phyloP scores from a whole-genome alignment of 2,797 vertebrate genomes.

The Melanogrammus aeglefinus region DNA sequence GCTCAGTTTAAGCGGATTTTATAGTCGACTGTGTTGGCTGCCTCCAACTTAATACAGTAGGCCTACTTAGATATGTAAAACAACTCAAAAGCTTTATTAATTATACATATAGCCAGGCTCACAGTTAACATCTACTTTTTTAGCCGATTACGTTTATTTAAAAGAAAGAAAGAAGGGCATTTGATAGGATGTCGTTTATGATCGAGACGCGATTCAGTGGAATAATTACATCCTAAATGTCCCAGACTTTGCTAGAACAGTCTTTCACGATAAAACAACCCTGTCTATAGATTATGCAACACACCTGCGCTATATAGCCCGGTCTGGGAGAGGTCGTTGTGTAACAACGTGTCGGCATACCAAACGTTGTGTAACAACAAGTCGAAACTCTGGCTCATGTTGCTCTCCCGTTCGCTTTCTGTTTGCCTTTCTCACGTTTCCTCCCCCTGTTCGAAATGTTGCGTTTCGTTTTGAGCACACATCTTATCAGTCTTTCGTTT shows the following conservation, averaged over 20 bases:
- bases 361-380: constrained; percentile 1
- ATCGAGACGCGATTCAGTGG: background rate
- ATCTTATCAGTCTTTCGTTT: background rate
- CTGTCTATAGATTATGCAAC: background rate
- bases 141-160: background rate
- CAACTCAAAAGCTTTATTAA: background rate
- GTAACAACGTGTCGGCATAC: background rate
- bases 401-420: background rate
- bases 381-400: background rate
- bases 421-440: background rate
- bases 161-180: background rate
- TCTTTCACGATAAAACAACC: background rate
- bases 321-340: background rate
- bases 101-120: background rate
- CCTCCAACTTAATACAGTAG: background rate
- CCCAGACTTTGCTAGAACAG: background rate
- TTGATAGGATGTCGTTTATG: background rate
- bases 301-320: background rate
- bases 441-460: background rate
- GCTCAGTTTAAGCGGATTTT: background rate
- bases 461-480: background rate
- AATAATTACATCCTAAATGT: background rate
- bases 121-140: background rate
- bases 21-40: background rate
- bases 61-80: background rate